Base-by-base conservation (phyloP, 1,140 invertebrate genomes). In the Acromyrmex charruanus region DNA sequence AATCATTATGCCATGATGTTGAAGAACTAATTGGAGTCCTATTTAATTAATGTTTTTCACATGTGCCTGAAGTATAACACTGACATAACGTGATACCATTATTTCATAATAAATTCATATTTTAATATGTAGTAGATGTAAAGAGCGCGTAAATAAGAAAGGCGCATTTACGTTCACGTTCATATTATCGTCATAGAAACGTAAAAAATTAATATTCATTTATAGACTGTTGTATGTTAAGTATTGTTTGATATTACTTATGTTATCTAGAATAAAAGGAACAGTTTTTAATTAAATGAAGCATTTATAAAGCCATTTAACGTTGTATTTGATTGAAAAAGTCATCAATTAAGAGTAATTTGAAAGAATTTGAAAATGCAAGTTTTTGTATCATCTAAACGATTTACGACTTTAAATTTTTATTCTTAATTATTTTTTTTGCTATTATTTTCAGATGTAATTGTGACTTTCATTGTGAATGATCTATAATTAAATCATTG, bases 231-330 rank as follows among this genome's bases (percentile, higher is more conserved):
- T 84, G 18, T 61, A 84, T 25, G 25, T 61, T 84, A 84, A 84
- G 71, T 75, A 84, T 75, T 84, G 51, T 84, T 84, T 84, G 55
- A 74, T 84, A 74, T 84, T 84, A 75, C 55, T 28, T 81, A 81
- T 44, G 18, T 71, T 71, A 59, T 72, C 49, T 82, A 82, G 39
- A 61, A 12, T 5, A 28, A 51, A 28, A 44, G n/a, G 1, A 68
- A 55, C 75, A 44, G 5, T 80, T 80, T 81, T 81, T 28, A 79
- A 68, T 81, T 71, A 59, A 71, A 81, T 18, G 10, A 71, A 81
- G 18, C 66, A 81, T 81, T 81, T 81, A 18, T 35, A 7, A 81
- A 71, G 3, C 10, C 35, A 71, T 71, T 18, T 39, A 68, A 7
- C 9, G 6, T 49, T 77, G 44, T 49, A 10, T 71, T 71, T 81